Percentiles rank a stretch among this genome's conserved stretches.
phyloP scores from a whole-genome alignment of 2,797 vertebrate species.

The Pyrocephalus nanus region DNA sequence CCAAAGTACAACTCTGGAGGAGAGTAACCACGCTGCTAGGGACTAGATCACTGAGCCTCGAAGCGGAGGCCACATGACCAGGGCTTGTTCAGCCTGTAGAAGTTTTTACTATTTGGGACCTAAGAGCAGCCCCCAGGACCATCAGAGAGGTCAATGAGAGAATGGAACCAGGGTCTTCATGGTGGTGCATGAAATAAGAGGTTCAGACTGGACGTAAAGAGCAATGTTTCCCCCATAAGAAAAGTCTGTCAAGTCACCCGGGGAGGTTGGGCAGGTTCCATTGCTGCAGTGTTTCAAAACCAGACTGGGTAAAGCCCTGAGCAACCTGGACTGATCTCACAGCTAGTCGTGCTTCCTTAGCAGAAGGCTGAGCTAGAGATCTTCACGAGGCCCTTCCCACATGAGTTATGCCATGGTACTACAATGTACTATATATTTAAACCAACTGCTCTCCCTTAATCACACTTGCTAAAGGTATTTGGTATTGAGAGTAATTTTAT shows the following conservation, averaged over 20 bases:
- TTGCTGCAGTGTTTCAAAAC: not conserved
- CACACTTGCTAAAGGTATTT: not conserved
- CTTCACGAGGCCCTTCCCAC: not conserved
- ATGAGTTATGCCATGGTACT: not conserved
- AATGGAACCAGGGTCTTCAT: not conserved
- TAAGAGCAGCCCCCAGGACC: not conserved
- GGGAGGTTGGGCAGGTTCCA: not conserved
- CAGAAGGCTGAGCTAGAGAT: not conserved
- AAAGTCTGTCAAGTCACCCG: not conserved
- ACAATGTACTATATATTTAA: not conserved
- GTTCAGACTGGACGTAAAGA: not conserved
- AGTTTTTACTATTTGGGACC: not conserved
- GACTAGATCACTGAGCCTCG: not conserved
- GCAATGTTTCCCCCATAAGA: not conserved
- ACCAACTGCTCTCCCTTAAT: not conserved
- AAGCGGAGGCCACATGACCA: not conserved
- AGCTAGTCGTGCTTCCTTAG: not conserved
- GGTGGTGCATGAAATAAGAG: not conserved
- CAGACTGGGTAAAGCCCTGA: not conserved
- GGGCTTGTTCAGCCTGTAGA: not conserved
- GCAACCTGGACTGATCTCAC: not conserved
- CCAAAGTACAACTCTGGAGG: not conserved
- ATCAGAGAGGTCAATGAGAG: not conserved
- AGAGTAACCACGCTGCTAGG: rapidly evolving
- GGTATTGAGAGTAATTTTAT: not conserved